A percentile compares a stretch with the other conserved stretches of the same genome.
Conservation (phyloP, 1,140 invertebrate species). For the Drosophila athabasca region DNA sequence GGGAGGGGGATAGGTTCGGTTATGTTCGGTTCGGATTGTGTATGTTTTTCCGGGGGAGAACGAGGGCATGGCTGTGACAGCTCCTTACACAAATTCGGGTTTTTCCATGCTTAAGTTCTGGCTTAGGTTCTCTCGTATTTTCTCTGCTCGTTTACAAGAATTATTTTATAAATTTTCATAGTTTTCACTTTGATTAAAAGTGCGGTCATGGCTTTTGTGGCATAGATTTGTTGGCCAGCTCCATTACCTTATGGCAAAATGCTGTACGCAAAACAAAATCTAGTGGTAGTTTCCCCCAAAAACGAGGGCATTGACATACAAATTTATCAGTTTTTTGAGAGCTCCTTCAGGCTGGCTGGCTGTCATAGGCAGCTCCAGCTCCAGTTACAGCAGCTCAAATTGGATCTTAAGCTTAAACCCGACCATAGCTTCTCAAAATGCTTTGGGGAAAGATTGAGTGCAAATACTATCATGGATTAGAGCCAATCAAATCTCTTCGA, state of each 20-base stretch:
- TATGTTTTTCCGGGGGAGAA: conserved; percentile 8
- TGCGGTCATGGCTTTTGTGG: conserved; percentile 75
- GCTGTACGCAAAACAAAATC: not conserved
- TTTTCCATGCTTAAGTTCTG: conserved; percentile 23
- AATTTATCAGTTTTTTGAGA: not conserved
- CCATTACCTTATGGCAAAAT: conserved; percentile 51
- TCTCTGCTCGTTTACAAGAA: conserved; percentile 52
- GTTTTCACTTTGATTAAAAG: conserved; percentile 81
- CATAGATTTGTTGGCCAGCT: conserved; percentile 53
- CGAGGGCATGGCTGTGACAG: conserved; percentile 20
- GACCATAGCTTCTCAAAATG: too few relatives aligned
- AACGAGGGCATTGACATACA: not conserved
- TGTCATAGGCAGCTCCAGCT: too few relatives aligned
- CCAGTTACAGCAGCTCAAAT: too few relatives aligned
- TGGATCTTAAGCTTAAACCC: too few relatives aligned
- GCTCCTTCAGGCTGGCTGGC: too few relatives aligned
- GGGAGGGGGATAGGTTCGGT: conserved; percentile 5
- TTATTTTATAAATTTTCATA: conserved; percentile 80
- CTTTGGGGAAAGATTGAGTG: too few relatives aligned
- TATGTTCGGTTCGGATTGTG: too few relatives aligned
- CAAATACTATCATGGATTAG: too few relatives aligned
- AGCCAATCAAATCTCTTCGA: too few relatives aligned
- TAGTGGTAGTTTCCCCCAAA: too few relatives aligned
- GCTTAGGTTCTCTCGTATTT: conserved; percentile 15
- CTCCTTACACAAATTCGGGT: conserved; percentile 56